Conservation (phyloP, 1,140 invertebrate genomes). For the Rhopalosiphum maidis region DNA sequence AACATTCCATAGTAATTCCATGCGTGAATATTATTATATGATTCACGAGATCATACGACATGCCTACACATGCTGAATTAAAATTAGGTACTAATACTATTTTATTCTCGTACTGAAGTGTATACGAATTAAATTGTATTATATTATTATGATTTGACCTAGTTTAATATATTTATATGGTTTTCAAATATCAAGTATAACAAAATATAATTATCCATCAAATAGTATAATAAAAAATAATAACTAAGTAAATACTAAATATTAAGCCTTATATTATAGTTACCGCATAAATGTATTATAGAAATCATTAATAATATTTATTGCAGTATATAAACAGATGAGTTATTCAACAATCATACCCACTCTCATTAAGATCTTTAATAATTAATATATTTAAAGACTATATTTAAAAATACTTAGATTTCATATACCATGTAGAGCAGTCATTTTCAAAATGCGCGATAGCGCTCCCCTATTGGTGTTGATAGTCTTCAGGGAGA, state of each 20-base stretch:
- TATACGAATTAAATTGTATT: background rate
- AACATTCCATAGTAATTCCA: background rate
- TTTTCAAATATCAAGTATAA: background rate
- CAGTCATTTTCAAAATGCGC: too few relatives aligned
- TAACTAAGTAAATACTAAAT: too few relatives aligned
- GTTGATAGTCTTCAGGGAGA: too few relatives aligned
- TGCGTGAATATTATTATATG: background rate
- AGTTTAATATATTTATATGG: background rate
- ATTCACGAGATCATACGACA: background rate
- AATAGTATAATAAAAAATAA: background rate
- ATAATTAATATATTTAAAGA: background rate
- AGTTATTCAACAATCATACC: too few relatives aligned
- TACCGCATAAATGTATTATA: background rate
- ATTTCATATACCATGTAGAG: background rate
- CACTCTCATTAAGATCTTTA: background rate
- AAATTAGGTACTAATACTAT: background rate
- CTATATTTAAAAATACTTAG: background rate
- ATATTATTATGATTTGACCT: background rate
- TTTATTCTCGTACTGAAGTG: background rate
- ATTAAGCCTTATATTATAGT: background rate
- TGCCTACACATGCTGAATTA: background rate
- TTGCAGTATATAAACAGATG: background rate
- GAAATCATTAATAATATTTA: too few relatives aligned
- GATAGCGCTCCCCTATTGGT: too few relatives aligned
- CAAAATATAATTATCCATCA: background rate